Evolutionary conservation across 2,888 invertebrate species (phyloP), one percentile per base, ranked within the genome.

Genomic region (Formica aserva): DNA sequence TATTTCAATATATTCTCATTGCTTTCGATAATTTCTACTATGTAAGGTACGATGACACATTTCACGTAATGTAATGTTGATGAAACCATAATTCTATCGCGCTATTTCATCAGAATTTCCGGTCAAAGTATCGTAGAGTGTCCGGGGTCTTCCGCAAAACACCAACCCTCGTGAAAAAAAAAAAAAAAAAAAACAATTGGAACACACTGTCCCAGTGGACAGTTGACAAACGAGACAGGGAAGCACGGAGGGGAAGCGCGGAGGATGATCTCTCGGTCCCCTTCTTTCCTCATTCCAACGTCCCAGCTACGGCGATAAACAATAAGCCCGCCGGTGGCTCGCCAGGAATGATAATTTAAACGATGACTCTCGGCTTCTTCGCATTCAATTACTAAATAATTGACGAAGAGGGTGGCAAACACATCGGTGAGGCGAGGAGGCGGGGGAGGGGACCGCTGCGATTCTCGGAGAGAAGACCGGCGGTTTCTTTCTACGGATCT

Each of bases 361-460:
- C 94, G 94, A 94, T 94, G 94, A 94, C 94, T 94, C 92, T 93
- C 89, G 88, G 91, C 92, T 93, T 93, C 92, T 92, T 92, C 91
- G 91, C 92, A 93, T 94, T 94, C 94, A 94, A 94, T 94, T 94
- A 94, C 94, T 92, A 91, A 93, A 94, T 93, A 94, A 94, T 93
- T 93, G 94, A 92, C 92, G 92, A 85, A 86, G 86, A 88, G 91
- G 87, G 87, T 84, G 90, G 82, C 84, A 66, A 26, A 60, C 63
- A 60, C 63, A 55, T 5, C 32, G 83, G n/a, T 38, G 78, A 62
- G 63, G 65, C 45, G 55, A 38, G 35, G 32, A 4, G 26, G n/a
- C 32, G 32, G 38, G 13, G 38, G 52, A 72, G 74, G 74, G 48
- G 57, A 38, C 77, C 80, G 83, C 78, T 81, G 83, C 88, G 67